Conservation (phyloP, 23 tunicate genomes). For the Halocynthia aurantium region DNA sequence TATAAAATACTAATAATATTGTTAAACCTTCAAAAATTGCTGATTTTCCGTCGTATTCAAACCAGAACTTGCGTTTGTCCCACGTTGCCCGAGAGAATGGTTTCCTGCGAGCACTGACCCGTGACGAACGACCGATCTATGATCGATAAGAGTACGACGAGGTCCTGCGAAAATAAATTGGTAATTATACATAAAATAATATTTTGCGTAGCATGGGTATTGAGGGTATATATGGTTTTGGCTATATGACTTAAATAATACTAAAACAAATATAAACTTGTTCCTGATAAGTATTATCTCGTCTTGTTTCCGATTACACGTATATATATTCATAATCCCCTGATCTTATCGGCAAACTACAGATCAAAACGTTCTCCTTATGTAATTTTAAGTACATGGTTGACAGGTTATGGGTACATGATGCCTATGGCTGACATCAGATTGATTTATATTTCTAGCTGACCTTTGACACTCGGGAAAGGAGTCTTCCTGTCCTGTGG, state of each 20-base stretch:
- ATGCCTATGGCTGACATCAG: background rate
- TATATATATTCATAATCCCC: too few species aligned
- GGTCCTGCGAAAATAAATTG: slow-evolving; percentile 33
- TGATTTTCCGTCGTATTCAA: slow-evolving; percentile 79
- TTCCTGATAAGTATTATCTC: too few species aligned
- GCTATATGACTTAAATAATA: too few species aligned
- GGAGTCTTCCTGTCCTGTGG: slow-evolving; percentile 47
- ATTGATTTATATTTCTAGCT: background rate
- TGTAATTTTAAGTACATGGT: too few species aligned
- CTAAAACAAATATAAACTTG: slow-evolving; percentile 1
- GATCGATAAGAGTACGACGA: slow-evolving; percentile 72
- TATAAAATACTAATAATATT: background rate
- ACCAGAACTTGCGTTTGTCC: slow-evolving; percentile 55
- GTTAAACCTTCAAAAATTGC: slow-evolving; percentile 69
- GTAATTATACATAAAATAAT: too few species aligned
- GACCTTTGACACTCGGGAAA: slow-evolving; percentile 77
- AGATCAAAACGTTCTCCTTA: too few species aligned
- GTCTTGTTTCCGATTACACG: too few species aligned
- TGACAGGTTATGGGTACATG: too few species aligned
- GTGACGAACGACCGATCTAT: slow-evolving; percentile 86
- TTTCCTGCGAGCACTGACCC: slow-evolving; percentile 60
- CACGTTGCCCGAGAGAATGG: slow-evolving; percentile 43
- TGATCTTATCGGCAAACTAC: too few species aligned
- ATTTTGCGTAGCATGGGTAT: background rate
- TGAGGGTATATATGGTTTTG: too few species aligned